phyloP scores from a whole-genome alignment of 2,888 invertebrate species.

The Eupithecia tripunctaria region DNA sequence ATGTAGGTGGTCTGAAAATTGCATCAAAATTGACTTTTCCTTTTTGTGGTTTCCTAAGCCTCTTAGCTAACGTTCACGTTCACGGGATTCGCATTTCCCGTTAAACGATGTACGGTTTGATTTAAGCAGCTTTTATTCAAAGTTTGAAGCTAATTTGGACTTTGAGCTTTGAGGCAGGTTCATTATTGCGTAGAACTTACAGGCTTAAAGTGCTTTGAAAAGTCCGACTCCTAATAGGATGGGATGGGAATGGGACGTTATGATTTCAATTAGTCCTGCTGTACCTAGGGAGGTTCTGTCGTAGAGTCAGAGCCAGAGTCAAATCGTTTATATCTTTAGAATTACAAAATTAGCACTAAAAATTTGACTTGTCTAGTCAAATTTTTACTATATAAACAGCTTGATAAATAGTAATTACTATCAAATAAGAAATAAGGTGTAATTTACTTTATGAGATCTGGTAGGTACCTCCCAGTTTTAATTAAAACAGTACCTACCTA shows the following conservation, averaged over 20 bases:
- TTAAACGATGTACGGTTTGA: conserved; percentile 31
- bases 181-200: not conserved
- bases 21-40: conserved; percentile 61
- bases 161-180: conserved; percentile 17
- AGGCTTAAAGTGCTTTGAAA: conserved; percentile 3
- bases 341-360: no score
- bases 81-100: conserved; percentile 6
- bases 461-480: no score
- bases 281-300: not conserved
- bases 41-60: conserved; percentile 56
- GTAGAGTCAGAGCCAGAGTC: no score
- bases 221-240: not conserved
- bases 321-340: no score
- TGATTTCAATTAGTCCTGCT: not conserved
- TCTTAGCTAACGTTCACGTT: conserved; percentile 37
- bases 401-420: no score
- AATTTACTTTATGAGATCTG: no score
- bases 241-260: not conserved
- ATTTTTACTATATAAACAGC: no score
- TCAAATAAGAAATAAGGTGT: no score
- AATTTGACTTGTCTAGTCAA: no score
- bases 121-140: conserved; percentile 34
- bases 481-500: no score
- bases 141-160: conserved; percentile 40
- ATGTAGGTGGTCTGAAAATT: not conserved